A percentile compares a stretch with the other conserved stretches of the same genome.
Conservation (phyloP, 2,888 invertebrate genomes). For the Gibbula magus region DNA sequence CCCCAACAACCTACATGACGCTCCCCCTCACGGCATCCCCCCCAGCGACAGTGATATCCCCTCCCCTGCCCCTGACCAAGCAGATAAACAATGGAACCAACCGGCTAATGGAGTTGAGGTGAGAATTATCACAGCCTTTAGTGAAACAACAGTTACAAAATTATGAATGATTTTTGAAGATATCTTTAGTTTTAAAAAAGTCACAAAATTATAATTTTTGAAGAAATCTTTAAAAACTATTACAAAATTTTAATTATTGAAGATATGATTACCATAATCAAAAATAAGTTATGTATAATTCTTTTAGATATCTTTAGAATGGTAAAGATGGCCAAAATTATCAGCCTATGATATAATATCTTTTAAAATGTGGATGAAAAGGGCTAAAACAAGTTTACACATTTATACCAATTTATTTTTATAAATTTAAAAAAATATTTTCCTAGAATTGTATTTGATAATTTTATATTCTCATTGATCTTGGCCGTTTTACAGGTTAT, state of each 20-base stretch:
- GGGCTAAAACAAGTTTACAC: too few species aligned
- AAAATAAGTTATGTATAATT: neutral
- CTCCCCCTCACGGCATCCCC: neutral
- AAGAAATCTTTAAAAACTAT: too few species aligned
- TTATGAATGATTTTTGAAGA: too few species aligned
- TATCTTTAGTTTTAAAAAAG: too few species aligned
- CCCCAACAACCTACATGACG: neutral
- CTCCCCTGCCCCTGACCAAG: neutral
- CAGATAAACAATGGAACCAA: neutral
- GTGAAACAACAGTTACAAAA: too few species aligned
- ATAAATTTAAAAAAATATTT: too few species aligned
- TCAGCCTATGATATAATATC: neutral
- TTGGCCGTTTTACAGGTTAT: too few species aligned
- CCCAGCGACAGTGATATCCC: conserved; percentile 4
- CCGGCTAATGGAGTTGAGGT: conserved; percentile 3
- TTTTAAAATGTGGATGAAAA: neutral
- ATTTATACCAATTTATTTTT: too few species aligned
- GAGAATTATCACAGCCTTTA: neutral
- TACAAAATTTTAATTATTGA: neutral
- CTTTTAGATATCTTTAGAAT: neutral
- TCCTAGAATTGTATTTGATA: too few species aligned
- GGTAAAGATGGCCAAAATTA: neutral
- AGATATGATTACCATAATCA: neutral
- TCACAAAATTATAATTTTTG: neutral
- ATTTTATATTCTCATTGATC: too few species aligned